Conservation (phyloP, 2,797 vertebrate genomes). For the Sebastes paucispinis region DNA sequence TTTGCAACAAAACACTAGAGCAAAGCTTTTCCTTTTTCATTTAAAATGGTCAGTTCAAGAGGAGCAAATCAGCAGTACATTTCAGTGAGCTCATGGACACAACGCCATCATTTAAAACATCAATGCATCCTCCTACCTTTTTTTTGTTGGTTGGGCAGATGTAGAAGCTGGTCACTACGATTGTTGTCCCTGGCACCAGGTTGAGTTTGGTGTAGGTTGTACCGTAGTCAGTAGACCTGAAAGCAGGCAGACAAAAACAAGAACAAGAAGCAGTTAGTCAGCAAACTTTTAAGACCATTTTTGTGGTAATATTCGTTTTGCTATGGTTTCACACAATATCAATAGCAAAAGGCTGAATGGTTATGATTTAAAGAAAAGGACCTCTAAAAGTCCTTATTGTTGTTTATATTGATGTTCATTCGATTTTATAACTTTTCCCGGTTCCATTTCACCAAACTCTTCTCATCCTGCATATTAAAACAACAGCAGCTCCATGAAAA, state of each 20-base stretch:
- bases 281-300: background rate
- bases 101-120: background rate
- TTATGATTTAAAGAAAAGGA: background rate
- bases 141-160: slow-evolving; percentile 97
- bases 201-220: slow-evolving; percentile 94
- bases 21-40: background rate
- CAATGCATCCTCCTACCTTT: slow-evolving; percentile 84
- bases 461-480: slow-evolving; percentile 7
- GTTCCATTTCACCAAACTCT: background rate
- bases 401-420: background rate
- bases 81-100: background rate
- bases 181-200: slow-evolving; percentile 90
- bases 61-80: background rate
- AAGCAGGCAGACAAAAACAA: slow-evolving; percentile 31
- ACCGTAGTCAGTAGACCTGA: slow-evolving; percentile 94
- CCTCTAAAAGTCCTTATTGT: background rate
- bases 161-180: slow-evolving; percentile 96
- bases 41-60: background rate
- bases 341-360: background rate
- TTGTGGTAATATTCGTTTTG: background rate
- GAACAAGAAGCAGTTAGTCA: slow-evolving; percentile 1
- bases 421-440: background rate
- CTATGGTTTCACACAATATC: background rate
- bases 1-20: background rate
- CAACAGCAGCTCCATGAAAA: slow-evolving; percentile 4